These are phyloP conservation scores for Nephrocerus scutellatus DNA, from an alignment of 2,888 invertebrate genomes.

Conservation along the genomic window DNA sequence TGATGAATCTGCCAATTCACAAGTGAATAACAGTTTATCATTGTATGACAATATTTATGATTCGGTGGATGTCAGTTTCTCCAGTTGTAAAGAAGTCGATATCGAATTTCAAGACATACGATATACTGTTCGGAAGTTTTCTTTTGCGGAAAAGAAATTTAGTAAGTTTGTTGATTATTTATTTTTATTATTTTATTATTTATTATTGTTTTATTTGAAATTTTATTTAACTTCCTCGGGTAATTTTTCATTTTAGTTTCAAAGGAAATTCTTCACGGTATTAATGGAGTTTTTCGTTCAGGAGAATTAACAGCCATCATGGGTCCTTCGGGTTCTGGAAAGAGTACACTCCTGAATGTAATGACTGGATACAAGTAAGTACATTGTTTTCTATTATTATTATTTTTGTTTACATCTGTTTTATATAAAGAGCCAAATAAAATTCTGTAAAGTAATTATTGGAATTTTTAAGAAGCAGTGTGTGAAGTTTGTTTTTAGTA, in stretches of 20 bases:
- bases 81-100: constrained; percentile 56
- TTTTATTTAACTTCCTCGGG: constrained; percentile 4
- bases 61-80: constrained; percentile 28
- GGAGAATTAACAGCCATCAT: constrained; percentile 59
- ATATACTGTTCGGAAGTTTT: constrained; percentile 56
- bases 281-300: constrained; percentile 55
- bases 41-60: constrained; percentile 24
- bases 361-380: constrained; percentile 84
- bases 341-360: constrained; percentile 83
- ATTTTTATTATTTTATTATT: neutral
- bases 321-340: constrained; percentile 67
- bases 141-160: constrained; percentile 51
- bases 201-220: constrained; percentile 11
- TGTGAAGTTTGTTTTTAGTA: too few species aligned
- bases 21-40: constrained; percentile 31
- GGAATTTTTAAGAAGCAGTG: too few species aligned
- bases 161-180: constrained; percentile 50
- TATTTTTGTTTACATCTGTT: too few species aligned
- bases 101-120: constrained; percentile 62
- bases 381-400: too few species aligned
- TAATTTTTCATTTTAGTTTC: constrained; percentile 37
- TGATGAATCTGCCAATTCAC: constrained; percentile 25
- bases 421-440: too few species aligned
- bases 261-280: constrained; percentile 55
- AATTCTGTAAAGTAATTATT: too few species aligned